phyloP scores from a whole-genome alignment of 2,113 vertebrate species.

The Phylloscopus trochiloides region DNA sequence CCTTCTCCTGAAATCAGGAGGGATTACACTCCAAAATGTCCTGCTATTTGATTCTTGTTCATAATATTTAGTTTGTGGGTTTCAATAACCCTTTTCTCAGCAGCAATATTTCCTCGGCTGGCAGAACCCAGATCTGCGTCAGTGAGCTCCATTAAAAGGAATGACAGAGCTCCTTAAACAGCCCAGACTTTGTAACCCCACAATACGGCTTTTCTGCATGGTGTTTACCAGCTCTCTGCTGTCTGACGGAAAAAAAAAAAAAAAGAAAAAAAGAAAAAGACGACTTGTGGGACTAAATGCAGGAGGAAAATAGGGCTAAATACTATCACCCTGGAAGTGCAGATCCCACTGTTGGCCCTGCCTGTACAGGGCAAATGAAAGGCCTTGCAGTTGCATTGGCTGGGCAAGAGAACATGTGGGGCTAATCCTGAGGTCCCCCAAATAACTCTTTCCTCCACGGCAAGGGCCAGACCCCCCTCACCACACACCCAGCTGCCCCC shows the following conservation, averaged over 20 bases:
- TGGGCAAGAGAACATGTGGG: not conserved
- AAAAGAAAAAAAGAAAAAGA: not conserved
- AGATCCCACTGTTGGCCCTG: not conserved
- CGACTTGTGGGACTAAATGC: conserved; percentile 17
- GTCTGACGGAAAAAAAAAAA: conserved; percentile 29
- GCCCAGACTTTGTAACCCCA: conserved; percentile 66
- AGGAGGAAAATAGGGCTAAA: conserved; percentile 39
- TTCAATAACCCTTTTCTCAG: conserved; percentile 66
- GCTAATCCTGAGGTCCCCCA: not conserved
- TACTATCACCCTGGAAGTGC: not conserved
- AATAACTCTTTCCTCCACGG: not conserved
- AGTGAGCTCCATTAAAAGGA: conserved; percentile 64
- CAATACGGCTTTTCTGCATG: conserved; percentile 62
- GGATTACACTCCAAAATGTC: conserved; percentile 35
- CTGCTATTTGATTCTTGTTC: conserved; percentile 53
- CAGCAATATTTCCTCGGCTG: conserved; percentile 62
- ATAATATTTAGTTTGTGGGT: conserved; percentile 61
- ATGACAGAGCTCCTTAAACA: conserved; percentile 66
- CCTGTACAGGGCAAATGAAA: not conserved
- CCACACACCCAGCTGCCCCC: not conserved
- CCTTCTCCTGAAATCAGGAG: conserved; percentile 34
- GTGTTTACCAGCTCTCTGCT: conserved; percentile 61
- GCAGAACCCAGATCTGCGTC: conserved; percentile 66
- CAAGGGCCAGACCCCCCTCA: not conserved
- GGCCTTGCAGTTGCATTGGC: not conserved